Evolutionary conservation across 2,797 vertebrate genomes (phyloP), one percentile per base, ranked within the genome.

Genomic region (Balearica regulorum): DNA sequence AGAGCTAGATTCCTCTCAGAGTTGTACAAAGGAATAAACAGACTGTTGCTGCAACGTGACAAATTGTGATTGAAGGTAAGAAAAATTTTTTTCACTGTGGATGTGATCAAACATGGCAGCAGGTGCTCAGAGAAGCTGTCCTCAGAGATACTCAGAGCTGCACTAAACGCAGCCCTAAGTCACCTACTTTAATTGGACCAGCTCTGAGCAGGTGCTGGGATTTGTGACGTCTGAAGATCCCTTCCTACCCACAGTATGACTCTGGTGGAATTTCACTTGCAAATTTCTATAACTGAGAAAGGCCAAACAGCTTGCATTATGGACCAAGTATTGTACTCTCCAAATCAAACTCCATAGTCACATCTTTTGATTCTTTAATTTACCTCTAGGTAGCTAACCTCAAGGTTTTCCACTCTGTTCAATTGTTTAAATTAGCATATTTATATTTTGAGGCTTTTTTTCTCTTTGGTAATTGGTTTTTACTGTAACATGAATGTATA

Each of bases 171-270:
- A 65, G 37, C 6, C 29, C 10, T 51, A 58, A 90, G 11, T 11
- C 5, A n/a, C 39, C 39, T 43, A 10, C 43, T 48, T 3, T 44
- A 26, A 21, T 4, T 33, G 8, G 33, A 86, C 9, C 5, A 37
- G 7, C 12, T 60, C 37, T 69, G 54, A 64, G 33, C 16, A 26
- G 5, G 16, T 20, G 0, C 17, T 69, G 9, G 4, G 2, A 5
- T 7, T 54, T 6, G 6, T 65, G 18, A n/a, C 21, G 17, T 43
- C 13, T 54, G 35, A 68, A 89, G 10, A 54, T 61, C 19, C 20
- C 16, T 62, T 78, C 28, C 28, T 37, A n/a, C 19, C 7, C 4
- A 8, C 14, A 5, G 6, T 58, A 35, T 0, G 0, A 31, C 29
- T 41, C 11, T 35, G 6, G 6, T 41, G 11, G 18, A 84, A 60